Percentiles rank a stretch among this genome's conserved stretches.
Evolutionary conservation across 2,888 invertebrate genomes (phyloP).

Genomic region (Alcis repandata): DNA sequence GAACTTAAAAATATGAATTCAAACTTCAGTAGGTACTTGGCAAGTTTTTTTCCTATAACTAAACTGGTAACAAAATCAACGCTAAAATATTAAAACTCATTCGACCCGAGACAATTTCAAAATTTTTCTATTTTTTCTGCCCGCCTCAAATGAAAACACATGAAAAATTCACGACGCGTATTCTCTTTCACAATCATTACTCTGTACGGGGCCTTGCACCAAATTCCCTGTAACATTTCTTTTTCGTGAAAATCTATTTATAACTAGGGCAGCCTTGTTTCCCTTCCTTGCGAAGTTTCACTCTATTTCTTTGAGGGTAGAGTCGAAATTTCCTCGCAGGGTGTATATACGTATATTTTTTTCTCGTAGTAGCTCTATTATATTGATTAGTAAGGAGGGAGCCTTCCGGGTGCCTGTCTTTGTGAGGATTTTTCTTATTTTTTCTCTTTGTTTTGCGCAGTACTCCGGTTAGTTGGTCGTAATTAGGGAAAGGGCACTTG

Average conservation of each 20-base stretch:
- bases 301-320: slow-evolving; percentile 47
- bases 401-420: slow-evolving; percentile 77
- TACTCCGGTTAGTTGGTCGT: slow-evolving; percentile 54
- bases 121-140: neutral
- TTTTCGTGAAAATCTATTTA: slow-evolving; percentile 87
- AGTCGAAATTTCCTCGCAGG: slow-evolving; percentile 52
- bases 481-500: slow-evolving; percentile 46
- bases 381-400: slow-evolving; percentile 84
- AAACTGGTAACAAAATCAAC: slow-evolving; percentile 4
- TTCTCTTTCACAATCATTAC: slow-evolving; percentile 61
- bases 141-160: slow-evolving; percentile 33
- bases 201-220: slow-evolving; percentile 81
- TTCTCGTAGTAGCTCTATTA: slow-evolving; percentile 86
- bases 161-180: slow-evolving; percentile 48
- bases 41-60: neutral
- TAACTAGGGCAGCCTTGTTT: slow-evolving; percentile 83
- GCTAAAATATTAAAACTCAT: slow-evolving; percentile 16
- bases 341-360: slow-evolving; percentile 76
- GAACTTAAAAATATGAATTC: neutral
- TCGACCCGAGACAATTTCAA: neutral
- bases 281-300: slow-evolving; percentile 57
- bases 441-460: slow-evolving; percentile 76
- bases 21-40: neutral
- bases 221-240: slow-evolving; percentile 86
- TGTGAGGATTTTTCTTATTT: slow-evolving; percentile 74